Evolutionary conservation across 2,113 vertebrate genomes (phyloP).

Genomic region (Planiliza haematocheilus): DNA sequence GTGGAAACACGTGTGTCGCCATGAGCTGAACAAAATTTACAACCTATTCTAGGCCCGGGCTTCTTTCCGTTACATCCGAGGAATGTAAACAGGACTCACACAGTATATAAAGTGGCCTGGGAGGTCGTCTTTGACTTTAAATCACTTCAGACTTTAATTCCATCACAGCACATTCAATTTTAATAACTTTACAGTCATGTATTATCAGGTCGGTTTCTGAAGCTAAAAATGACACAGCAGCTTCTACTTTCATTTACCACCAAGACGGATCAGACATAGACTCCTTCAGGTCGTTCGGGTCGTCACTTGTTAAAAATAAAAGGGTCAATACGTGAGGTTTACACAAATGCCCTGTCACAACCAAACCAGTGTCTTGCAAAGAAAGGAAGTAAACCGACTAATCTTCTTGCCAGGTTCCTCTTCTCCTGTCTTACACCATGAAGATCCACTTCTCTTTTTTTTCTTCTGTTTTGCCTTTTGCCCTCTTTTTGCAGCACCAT

Average conservation of each 20-base stretch:
- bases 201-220: background rate
- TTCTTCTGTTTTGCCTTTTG: slow-evolving; percentile 42
- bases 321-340: background rate
- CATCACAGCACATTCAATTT: background rate
- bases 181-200: background rate
- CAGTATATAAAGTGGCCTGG: background rate
- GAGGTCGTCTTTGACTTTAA: background rate
- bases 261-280: background rate
- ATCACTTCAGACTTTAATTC: slow-evolving; percentile 4
- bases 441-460: slow-evolving; percentile 52
- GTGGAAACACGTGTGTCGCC: background rate
- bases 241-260: background rate
- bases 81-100: slow-evolving; percentile 55
- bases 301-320: slow-evolving; percentile 2
- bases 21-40: background rate
- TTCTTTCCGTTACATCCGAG: slow-evolving; percentile 38
- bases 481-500: slow-evolving; percentile 43
- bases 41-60: background rate
- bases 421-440: slow-evolving; percentile 14
- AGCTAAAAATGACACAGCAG: background rate
- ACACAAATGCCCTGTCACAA: slow-evolving; percentile 20
- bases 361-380: background rate
- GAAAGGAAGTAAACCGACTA: slow-evolving; percentile 51
- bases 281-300: background rate
- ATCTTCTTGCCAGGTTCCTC: slow-evolving; percentile 33